Conservation (phyloP, 2,113 vertebrate genomes). For the Labeo catla region DNA sequence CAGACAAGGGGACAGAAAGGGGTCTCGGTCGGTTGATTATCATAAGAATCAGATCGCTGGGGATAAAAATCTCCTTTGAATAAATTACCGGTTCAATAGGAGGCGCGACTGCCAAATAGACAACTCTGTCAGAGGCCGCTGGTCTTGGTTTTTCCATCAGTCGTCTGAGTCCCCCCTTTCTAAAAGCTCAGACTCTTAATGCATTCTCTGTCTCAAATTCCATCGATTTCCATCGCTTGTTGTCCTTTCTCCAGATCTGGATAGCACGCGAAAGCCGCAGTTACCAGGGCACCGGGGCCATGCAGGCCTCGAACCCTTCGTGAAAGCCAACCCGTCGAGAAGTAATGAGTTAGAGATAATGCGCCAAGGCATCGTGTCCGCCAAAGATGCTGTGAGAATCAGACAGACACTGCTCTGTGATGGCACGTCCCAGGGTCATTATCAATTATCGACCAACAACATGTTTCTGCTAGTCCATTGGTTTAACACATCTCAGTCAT, state of each 20-base stretch:
- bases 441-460: slow-evolving; percentile 69
- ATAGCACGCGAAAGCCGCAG: not conserved
- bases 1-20: slow-evolving; percentile 74
- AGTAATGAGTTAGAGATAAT: slow-evolving; percentile 75
- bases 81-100: slow-evolving; percentile 83
- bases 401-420: slow-evolving; percentile 77
- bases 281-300: slow-evolving; percentile 67
- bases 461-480: slow-evolving; percentile 44
- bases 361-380: slow-evolving; percentile 69
- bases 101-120: slow-evolving; percentile 84
- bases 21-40: slow-evolving; percentile 74
- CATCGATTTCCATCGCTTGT: slow-evolving; percentile 25
- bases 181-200: slow-evolving; percentile 72
- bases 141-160: slow-evolving; percentile 42
- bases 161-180: slow-evolving; percentile 58
- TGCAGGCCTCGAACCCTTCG: slow-evolving; percentile 67
- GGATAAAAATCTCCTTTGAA: slow-evolving; percentile 86
- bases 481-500: slow-evolving; percentile 33
- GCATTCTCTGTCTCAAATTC: slow-evolving; percentile 67
- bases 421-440: slow-evolving; percentile 86
- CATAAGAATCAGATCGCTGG: slow-evolving; percentile 81
- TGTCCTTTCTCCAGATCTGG: slow-evolving; percentile 9
- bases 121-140: slow-evolving; percentile 78
- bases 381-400: slow-evolving; percentile 81
- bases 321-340: slow-evolving; percentile 72